Evolutionary conservation across 2,888 invertebrate genomes (phyloP), one percentile per base, ranked within the genome.

Genomic region (Microdon myrmicae): DNA sequence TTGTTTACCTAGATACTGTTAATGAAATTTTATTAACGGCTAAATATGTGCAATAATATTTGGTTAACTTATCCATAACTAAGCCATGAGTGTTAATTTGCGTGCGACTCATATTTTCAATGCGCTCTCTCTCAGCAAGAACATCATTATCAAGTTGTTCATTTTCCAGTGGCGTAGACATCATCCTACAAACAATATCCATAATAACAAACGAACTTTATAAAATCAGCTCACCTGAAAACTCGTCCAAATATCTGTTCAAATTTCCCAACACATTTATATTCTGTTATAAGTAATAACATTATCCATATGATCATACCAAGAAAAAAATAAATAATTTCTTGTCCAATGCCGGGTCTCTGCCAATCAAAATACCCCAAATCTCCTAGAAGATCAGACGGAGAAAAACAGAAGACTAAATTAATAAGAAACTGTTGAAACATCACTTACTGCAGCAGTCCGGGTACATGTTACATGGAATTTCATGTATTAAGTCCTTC

Each of bases 1-100:
- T n/a, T n/a, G n/a, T n/a, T 54, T 51, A 68, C 60, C 49, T 39
- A 5, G 60, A 39, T 14, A 68, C 49, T 4, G 82, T 79, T 66
- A 83, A 81, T 3, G 86, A 88, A 4, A 91, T 81, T 69, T 89
- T 87, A 75, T 92, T 87, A 0, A 96, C 95, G 0, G 94, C 94
- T 43, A 88, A 76, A 59, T 90, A 83, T 0, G 83, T 82, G 4
- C 85, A 86, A 72, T 94, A 94, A 73, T 84, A 86, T 77, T 94
- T 94, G 12, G 88, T 85, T 6, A 94, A 81, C 59, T 84, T 82
- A 59, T 84, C 84, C 7, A 89, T 74, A 1, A 88, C 85, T 3
- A 90, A 74, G 34, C 83, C 84, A 69, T 84, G 81, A 0, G 73
- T 70, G 0, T 70, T 32, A 10, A 83, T 72, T 9, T 81, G 79